A percentile compares a stretch with the other conserved stretches of the same genome.
These are phyloP conservation scores for Pharmacophagus antenor DNA, from an alignment of 2,888 invertebrate genomes.

Conservation along the genomic window DNA sequence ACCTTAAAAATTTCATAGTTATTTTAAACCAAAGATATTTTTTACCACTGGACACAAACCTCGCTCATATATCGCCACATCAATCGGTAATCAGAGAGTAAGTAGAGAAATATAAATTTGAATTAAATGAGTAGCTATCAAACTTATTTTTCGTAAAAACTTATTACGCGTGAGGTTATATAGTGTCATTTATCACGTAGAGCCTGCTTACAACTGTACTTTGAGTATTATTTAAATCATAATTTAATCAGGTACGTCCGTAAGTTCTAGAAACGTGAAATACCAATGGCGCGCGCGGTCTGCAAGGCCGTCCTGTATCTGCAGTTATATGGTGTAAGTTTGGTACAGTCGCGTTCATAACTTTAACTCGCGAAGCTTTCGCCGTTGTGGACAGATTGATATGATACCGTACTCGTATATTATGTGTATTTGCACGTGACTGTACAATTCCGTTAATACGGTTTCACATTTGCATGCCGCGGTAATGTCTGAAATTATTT, in stretches of 20 bases:
- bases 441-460: slow-evolving; percentile 23
- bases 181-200: not conserved
- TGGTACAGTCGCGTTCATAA: slow-evolving; percentile 17
- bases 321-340: slow-evolving; percentile 22
- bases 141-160: too few species aligned
- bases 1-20: not conserved
- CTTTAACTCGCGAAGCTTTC: not conserved
- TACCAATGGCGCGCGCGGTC: slow-evolving; percentile 23
- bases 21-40: not conserved
- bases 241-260: slow-evolving; percentile 26
- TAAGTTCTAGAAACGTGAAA: slow-evolving; percentile 31
- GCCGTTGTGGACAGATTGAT: not conserved
- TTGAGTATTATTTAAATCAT: slow-evolving; percentile 13
- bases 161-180: too few species aligned
- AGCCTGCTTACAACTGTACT: slow-evolving; percentile 8
- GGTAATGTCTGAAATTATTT: slow-evolving; percentile 3
- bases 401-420: not conserved
- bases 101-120: too few species aligned
- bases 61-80: too few species aligned
- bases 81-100: too few species aligned
- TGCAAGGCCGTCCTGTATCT: slow-evolving; percentile 23
- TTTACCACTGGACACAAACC: not conserved
- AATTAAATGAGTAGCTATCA: too few species aligned
- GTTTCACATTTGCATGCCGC: slow-evolving; percentile 16
- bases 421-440: slow-evolving; percentile 1